Base-by-base conservation (phyloP, 2,113 vertebrate species). In the Zeus faber region DNA sequence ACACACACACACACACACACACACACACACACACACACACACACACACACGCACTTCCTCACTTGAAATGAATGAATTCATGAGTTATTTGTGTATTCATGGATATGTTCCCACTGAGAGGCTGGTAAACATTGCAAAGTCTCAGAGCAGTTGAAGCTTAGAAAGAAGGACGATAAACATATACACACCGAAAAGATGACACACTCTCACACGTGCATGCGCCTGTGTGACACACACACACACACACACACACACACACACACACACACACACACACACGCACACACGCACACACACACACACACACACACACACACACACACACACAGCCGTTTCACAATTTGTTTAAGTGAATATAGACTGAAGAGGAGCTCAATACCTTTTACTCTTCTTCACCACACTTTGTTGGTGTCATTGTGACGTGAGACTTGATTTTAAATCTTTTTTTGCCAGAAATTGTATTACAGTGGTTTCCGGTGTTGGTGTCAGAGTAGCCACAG, bases 111-210 rank as follows among this genome's bases (percentile, higher is more conserved):
- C 59, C 6, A 58, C 65, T 75, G 73, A 23, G 63, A 73, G 78
- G 58, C 74, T 68, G 59, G 62, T 76, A 74, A 77, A 79, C 62
- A 74, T 55, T 40, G 58, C 46, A 20, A 58, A 65, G 39, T 58
- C 56, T 41, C 52, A 54, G 55, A 67, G 64, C 52, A 66, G 65
- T 80, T 68, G 62, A 49, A n/a, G 70, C 57, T 72, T 71, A 52
- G 54, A 24, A 13, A 11, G 72, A 37, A 29, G 25, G 26, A 74
- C 41, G 66, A 60, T 44, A 65, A 77, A 70, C 50, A 72, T 72
- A 56, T 17, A 46, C 67, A 75, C 35, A 65, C 60, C 52, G 18
- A 75, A 6, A 14, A 16, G 23, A 54, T 45, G 53, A 50, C 27
- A 21, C 43, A 27, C 7, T 14, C 11, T 10, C n/a, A n/a, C n/a